A percentile compares a stretch with the other conserved stretches of the same genome.
Conservation (phyloP, 1,140 invertebrate species). For the Sitophilus oryzae region DNA sequence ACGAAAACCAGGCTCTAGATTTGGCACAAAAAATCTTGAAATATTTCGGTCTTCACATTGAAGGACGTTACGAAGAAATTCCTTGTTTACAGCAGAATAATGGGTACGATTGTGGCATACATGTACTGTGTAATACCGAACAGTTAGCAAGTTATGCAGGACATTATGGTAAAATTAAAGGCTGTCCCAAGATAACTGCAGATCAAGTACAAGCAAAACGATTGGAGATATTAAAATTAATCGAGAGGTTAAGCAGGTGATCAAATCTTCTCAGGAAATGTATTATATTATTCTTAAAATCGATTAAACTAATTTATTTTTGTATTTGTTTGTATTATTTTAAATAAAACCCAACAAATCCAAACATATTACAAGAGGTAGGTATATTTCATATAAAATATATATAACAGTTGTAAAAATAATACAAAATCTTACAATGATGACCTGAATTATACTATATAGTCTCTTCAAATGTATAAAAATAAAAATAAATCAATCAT, state of each 20-base stretch:
- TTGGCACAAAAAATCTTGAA: conserved; percentile 52
- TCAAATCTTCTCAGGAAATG: not conserved
- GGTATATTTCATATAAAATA: not conserved
- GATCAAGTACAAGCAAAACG: conserved; percentile 38
- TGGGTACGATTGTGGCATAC: conserved; percentile 33
- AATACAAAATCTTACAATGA: too few relatives aligned
- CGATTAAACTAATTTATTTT: too few relatives aligned
- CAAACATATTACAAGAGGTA: too few relatives aligned
- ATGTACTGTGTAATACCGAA: conserved; percentile 62
- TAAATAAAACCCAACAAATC: too few relatives aligned
- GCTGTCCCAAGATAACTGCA: conserved; percentile 46
- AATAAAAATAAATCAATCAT: too few relatives aligned
- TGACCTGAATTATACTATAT: too few relatives aligned
- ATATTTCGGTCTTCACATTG: conserved; percentile 49
- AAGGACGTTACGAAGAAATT: conserved; percentile 48
- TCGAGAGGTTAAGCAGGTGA: conserved; percentile 29
- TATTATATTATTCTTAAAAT: too few relatives aligned
- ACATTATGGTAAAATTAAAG: conserved; percentile 43
- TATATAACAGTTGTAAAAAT: not conserved
- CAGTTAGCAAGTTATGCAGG: conserved; percentile 52
- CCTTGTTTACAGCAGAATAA: conserved; percentile 59
- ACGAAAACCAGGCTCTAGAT: conserved; percentile 50
- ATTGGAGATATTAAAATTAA: conserved; percentile 40
- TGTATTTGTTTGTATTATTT: too few relatives aligned
- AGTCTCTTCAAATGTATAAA: too few relatives aligned